Base-by-base conservation (phyloP, 2,888 invertebrate genomes). In the Calameuta pallipes region DNA sequence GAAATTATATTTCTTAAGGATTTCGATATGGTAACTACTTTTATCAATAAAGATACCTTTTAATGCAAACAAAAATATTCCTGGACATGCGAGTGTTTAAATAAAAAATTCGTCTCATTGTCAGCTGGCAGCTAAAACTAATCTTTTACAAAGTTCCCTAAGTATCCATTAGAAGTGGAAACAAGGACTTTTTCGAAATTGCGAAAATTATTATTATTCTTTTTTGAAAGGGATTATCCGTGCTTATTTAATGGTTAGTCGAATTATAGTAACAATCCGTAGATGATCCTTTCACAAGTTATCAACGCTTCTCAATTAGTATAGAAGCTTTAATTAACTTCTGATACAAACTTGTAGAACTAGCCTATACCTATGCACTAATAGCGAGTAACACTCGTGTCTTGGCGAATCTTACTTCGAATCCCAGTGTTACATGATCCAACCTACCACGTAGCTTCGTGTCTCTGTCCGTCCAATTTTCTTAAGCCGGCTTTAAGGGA, bases 391-490 rank as follows among this genome's bases (percentile, higher is more conserved):
- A 56, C 56, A 56, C 56, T 56, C 56, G 56, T 56, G 56, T 56
- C 56, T 56, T 56, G 56, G 56, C 23, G 56, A 56, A 56, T 56
- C 56, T 56, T 56, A 56, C 23, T 56, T 9, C 23, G 56, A 2
- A 56, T 56, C 23, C 56, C 2, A 56, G 23, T 56, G 56, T 56
- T 56, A 56, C 56, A 23, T 15, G 56, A 23, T 56, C 23, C 23
- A 56, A 56, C 56, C 56, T 56, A 56, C 56, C 23, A 23, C 23
- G 15, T 23, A 56, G 56, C 56, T 23, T 56, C 56, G 56, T 56
- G 56, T 56, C 56, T 56, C 23, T 56, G 6, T 70, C 33, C 76
- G 69, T 56, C 30, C 56, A 76, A 74, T 76, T 78, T 73, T 74
- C 37, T 75, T 75, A 71, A 71, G 36, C 35, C 34, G 11, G 56